Base-by-base conservation (phyloP, 2,888 invertebrate genomes). In the Xestoiulus laeticollis region DNA sequence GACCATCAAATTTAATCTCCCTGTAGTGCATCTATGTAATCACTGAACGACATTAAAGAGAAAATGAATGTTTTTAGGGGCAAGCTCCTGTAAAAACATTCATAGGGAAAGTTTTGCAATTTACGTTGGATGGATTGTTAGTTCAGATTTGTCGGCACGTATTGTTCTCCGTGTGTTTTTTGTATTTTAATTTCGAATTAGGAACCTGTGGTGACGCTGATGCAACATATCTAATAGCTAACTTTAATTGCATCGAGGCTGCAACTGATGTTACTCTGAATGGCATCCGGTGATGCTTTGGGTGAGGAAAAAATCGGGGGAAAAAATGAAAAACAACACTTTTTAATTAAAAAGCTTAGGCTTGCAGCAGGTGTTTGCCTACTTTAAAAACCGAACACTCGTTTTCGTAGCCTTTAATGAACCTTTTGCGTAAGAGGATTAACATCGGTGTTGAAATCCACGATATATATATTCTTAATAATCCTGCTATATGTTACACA, bases 311-410 rank as follows among this genome's bases (percentile, higher is more conserved):
- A 1, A 8, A 10, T n/a, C 68, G 8, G 8, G 43, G 43, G 1
- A 48, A 48, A 48, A 48, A 48, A 48, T 8, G 48, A 26, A 22
- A 78, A 78, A 78, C 12, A 26, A 78, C 8, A 2, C 12, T 78
- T 78, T 78, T 78, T 26, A 78, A 78, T 78, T 78, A 78, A 78
- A 78, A 78, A 30, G 78, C 78, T 14, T 26, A 26, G 14, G 78
- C 22, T 26, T 78, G 78, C 30, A 78, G 78, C 78, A 78, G 78
- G 78, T 78, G 78, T 78, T 78, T 78, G 30, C 78, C 78, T 78
- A 30, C 78, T 78, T 30, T 8, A 30, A 22, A 78, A 78, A 78
- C 78, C 78, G 78, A 78, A 38, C 3, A 30, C 78, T 78, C 78
- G 14, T 78, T 78, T 78, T 78, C 78, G 78, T 14, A 12, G 78